Evolutionary conservation across 2,888 invertebrate species (phyloP), one percentile per base, ranked within the genome.

Genomic region (Malacosoma neustria): DNA sequence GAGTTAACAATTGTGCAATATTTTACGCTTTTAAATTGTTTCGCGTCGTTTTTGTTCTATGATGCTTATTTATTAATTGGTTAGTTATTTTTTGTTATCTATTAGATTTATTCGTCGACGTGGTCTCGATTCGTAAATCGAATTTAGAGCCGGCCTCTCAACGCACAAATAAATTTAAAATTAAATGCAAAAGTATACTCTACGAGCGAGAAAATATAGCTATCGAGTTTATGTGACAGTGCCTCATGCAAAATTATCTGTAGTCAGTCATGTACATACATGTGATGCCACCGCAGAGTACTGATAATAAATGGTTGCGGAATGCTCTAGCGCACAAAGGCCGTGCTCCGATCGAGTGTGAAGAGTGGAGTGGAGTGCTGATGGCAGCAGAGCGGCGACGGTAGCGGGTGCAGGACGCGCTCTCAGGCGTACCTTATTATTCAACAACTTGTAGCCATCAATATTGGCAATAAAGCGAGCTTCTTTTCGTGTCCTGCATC

Each of bases 21-120:
- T 74, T 71, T 81, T 84, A 76, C 59, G 79, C 80, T 82, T 82
- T 72, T 60, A 62, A 62, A 72, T 72, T 68, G 65, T 74, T 77
- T 77, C 64, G 63, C 66, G 48, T 70, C 55, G 66, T 77, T 68
- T 62, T 41, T 63, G 56, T 54, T 68, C 72, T 60, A 44, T 43
- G 40, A 51, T 47, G 48, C 48, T 45, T 54, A 60, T 48, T 56
- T 66, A 5, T 22, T 59, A 49, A 61, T 56, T 59, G 51, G 51
- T 60, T 58, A 43, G 41, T 59, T 47, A 45, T 52, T 49, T 48
- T 63, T 70, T 48, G 62, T 70, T 73, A 64, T 55, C 54, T 48
- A 64, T 60, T 62, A 59, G 54, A 55, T 65, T 36, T 51, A 61
- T 68, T 69, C 54, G 61, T 61, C 53, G 62, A 69, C 51, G 65